Conservation (phyloP, 2,113 vertebrate genomes). For the Apus apus region DNA sequence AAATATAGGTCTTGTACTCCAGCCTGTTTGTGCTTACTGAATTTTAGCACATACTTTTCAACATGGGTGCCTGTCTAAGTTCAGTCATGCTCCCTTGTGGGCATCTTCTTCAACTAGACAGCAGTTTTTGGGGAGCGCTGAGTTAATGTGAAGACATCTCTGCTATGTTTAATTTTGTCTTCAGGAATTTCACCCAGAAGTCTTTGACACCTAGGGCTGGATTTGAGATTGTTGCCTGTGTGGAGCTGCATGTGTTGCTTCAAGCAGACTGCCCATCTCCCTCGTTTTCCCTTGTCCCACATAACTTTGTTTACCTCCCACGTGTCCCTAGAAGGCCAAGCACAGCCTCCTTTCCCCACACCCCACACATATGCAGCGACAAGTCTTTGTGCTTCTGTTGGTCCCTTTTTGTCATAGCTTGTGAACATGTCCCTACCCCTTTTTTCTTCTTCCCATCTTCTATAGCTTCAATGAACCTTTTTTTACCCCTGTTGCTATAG, state of each 20-base stretch:
- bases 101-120: background rate
- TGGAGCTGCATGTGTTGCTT: background rate
- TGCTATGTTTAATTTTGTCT: background rate
- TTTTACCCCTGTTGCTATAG: background rate
- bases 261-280: background rate
- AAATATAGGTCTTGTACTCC: background rate
- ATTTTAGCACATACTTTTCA: conserved; percentile 9
- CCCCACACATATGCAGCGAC: background rate
- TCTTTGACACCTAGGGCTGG: background rate
- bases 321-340: background rate
- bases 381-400: background rate
- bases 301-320: background rate
- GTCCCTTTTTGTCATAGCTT: background rate
- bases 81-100: background rate
- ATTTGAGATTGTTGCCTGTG: background rate
- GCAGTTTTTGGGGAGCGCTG: background rate
- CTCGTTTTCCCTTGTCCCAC: background rate
- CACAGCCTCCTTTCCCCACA: background rate
- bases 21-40: background rate
- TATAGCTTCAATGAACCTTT: background rate
- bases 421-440: background rate
- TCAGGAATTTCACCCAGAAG: background rate
- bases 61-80: background rate
- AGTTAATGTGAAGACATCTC: background rate
- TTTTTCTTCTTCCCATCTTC: background rate